A percentile compares a stretch with the other conserved stretches of the same genome.
Evolutionary conservation across 2,888 invertebrate genomes (phyloP).

Genomic region (Pharmacophagus antenor): DNA sequence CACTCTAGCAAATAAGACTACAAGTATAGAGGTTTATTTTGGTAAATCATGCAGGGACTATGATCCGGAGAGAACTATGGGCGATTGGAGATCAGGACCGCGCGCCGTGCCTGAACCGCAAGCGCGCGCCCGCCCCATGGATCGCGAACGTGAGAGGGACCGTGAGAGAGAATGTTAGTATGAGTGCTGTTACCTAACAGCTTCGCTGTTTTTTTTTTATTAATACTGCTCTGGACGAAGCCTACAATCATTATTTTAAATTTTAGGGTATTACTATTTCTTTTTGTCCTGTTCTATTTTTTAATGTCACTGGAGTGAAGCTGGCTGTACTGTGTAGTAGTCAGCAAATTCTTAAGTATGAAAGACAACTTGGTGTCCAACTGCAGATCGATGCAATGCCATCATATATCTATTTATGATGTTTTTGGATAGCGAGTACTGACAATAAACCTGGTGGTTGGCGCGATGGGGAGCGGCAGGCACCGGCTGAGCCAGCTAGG

Average conservation of each 20-base stretch:
- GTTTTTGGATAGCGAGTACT: conserved; percentile 55
- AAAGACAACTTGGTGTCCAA: too few species aligned
- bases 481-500: conserved; percentile 63
- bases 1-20: too few species aligned
- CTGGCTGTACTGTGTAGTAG: conserved; percentile 35
- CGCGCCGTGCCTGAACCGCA: conserved; percentile 74
- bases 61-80: conserved; percentile 84
- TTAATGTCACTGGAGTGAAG: conserved; percentile 51
- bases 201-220: not conserved
- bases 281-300: conserved; percentile 79
- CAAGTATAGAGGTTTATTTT: too few species aligned
- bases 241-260: conserved; percentile 38
- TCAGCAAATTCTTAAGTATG: too few species aligned
- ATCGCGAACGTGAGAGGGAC: conserved; percentile 41
- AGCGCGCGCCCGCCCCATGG: conserved; percentile 50
- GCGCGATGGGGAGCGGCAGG: conserved; percentile 71
- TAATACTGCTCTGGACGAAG: too few species aligned
- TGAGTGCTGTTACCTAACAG: not conserved
- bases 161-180: conserved; percentile 61
- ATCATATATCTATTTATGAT: not conserved
- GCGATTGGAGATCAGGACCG: conserved; percentile 89
- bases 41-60: conserved; percentile 63
- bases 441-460: conserved; percentile 75
- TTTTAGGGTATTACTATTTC: not conserved
- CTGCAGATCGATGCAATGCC: not conserved